Evolutionary conservation across 2,113 vertebrate species (phyloP).

Genomic region (Mesocricetus auratus): DNA sequence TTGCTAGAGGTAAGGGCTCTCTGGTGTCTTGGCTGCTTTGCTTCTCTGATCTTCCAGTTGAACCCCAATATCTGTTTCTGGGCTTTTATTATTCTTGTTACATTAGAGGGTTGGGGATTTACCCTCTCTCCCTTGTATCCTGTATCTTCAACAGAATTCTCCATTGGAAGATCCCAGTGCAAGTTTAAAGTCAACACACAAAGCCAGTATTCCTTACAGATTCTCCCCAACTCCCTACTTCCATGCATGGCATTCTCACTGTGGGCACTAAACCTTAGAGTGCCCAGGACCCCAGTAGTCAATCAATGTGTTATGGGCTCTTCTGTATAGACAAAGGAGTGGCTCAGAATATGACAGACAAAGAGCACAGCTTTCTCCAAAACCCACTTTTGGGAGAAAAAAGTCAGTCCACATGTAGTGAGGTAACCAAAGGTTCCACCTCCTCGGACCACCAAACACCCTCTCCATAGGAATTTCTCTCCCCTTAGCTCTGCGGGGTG

Average conservation of each 20-base stretch:
- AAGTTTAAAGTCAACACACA: background rate
- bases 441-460: background rate
- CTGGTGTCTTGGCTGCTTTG: too few species aligned
- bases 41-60: too few species aligned
- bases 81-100: too few species aligned
- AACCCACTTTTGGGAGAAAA: background rate
- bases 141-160: background rate
- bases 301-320: background rate
- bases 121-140: background rate
- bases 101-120: background rate
- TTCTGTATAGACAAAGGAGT: background rate
- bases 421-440: background rate
- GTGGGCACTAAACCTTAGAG: constrained; percentile 3
- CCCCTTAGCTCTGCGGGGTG: background rate
- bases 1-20: too few species aligned
- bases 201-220: background rate
- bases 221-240: background rate
- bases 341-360: background rate
- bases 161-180: background rate
- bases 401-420: rapidly evolving
- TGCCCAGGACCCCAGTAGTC: background rate
- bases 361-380: background rate
- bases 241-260: background rate
- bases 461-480: background rate
- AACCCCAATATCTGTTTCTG: too few species aligned